These are phyloP conservation scores for Cantharis rustica DNA, from an alignment of 2,888 invertebrate species.

Conservation along the genomic window DNA sequence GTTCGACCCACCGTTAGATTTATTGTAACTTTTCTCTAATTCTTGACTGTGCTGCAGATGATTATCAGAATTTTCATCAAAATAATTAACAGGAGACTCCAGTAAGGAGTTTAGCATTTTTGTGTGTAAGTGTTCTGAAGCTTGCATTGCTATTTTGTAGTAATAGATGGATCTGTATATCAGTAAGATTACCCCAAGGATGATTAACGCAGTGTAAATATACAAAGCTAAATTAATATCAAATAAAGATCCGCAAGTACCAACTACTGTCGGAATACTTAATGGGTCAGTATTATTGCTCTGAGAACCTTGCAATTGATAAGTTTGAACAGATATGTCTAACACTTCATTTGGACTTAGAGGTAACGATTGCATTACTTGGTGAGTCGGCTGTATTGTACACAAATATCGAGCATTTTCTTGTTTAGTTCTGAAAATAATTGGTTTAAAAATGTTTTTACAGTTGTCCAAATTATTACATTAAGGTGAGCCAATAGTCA, in stretches of 20 bases:
- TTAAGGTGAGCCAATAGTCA: conserved; percentile 36
- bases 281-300: neutral
- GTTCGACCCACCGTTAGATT: neutral
- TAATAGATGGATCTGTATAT: conserved; percentile 67
- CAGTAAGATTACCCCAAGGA: conserved; percentile 52
- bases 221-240: conserved; percentile 43
- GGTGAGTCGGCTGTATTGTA: neutral
- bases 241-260: neutral
- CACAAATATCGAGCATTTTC: conserved; percentile 6
- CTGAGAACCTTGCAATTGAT: neutral
- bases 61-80: conserved; percentile 72
- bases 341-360: neutral
- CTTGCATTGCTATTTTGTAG: conserved; percentile 69
- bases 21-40: neutral
- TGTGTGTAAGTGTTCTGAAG: conserved; percentile 78
- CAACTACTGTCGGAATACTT: neutral
- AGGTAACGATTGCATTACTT: neutral
- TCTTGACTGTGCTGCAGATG: neutral
- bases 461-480: conserved; percentile 20
- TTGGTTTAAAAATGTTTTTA: neutral
- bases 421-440: conserved; percentile 14
- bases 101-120: conserved; percentile 81
- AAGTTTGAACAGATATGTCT: neutral
- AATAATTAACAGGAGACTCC: conserved; percentile 80
- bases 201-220: conserved; percentile 52